A percentile compares a stretch with the other conserved stretches of the same genome.
phyloP scores from a whole-genome alignment of 2,888 invertebrate species.

The Drepanosiphum platanoidis region DNA sequence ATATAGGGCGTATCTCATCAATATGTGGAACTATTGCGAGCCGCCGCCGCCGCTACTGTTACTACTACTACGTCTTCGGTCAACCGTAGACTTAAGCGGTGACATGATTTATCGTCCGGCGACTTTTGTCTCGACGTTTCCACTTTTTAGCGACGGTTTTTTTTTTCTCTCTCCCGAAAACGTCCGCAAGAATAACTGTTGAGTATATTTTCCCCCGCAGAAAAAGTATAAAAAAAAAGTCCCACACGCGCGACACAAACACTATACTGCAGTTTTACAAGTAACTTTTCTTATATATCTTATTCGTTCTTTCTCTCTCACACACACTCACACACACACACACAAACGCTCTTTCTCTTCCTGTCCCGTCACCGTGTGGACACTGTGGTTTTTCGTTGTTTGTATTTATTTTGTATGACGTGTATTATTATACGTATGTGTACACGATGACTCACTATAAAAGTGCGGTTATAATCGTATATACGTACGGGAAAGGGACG shows the following conservation, averaged over 20 bases:
- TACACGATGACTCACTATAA: not conserved
- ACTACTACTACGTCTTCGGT: not conserved
- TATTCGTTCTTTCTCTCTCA: not conserved
- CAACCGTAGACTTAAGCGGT: conserved; percentile 35
- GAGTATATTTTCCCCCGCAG: not conserved
- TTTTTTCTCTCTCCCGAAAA: not conserved
- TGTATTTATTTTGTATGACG: conserved; percentile 24
- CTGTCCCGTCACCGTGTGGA: not conserved
- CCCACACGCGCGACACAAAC: not conserved
- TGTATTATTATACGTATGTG: not conserved
- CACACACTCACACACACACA: not conserved
- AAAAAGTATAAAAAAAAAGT: not conserved
- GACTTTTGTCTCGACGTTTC: conserved; percentile 37
- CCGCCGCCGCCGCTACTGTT: not conserved
- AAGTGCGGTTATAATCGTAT: not conserved
- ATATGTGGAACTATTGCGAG: conserved; percentile 35
- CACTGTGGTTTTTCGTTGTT: not conserved
- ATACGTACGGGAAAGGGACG: not conserved
- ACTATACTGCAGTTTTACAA: conserved; percentile 16
- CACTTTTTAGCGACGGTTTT: conserved; percentile 42
- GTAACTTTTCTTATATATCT: conserved; percentile 32
- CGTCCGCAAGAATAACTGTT: conserved; percentile 39
- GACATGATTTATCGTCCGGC: conserved; percentile 42
- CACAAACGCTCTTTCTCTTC: not conserved
- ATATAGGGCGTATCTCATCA: conserved; percentile 1